Conservation (phyloP, 2,888 invertebrate genomes). For the Ephialtes manifestator region DNA sequence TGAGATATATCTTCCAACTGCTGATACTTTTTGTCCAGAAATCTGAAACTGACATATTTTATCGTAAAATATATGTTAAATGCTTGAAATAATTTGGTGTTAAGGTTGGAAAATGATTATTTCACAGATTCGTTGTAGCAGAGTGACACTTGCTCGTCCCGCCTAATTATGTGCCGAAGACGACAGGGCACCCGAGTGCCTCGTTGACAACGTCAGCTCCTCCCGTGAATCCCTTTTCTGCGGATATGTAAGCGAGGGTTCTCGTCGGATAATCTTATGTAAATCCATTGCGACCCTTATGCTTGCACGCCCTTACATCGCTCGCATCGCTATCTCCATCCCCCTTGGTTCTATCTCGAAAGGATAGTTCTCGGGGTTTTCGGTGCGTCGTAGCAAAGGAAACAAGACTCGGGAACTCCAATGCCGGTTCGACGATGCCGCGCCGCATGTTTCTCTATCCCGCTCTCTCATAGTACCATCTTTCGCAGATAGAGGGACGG, state of each 20-base stretch:
- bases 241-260: slow-evolving; percentile 70
- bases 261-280: slow-evolving; percentile 83
- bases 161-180: slow-evolving; percentile 81
- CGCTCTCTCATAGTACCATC: slow-evolving; percentile 31
- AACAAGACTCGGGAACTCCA: slow-evolving; percentile 63
- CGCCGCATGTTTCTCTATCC: slow-evolving; percentile 54
- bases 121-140: slow-evolving; percentile 36
- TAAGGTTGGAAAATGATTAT: slow-evolving; percentile 38
- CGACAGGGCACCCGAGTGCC: slow-evolving; percentile 78
- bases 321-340: slow-evolving; percentile 55
- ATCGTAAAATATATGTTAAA: background rate
- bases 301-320: slow-evolving; percentile 76
- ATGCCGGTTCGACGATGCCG: slow-evolving; percentile 63
- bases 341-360: slow-evolving; percentile 62
- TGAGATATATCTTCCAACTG: background rate
- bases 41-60: too few relatives aligned
- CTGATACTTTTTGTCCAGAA: too few relatives aligned
- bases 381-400: slow-evolving; percentile 53
- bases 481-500: slow-evolving; percentile 72
- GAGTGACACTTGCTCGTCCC: slow-evolving; percentile 47
- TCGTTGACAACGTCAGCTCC: slow-evolving; percentile 72
- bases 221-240: slow-evolving; percentile 73
- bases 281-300: slow-evolving; percentile 82
- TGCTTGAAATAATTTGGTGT: background rate
- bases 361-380: slow-evolving; percentile 60